Evolutionary conservation across 2,113 vertebrate genomes (phyloP), one percentile per base, ranked within the genome.

Genomic region (Thryonomys swinderianus): DNA sequence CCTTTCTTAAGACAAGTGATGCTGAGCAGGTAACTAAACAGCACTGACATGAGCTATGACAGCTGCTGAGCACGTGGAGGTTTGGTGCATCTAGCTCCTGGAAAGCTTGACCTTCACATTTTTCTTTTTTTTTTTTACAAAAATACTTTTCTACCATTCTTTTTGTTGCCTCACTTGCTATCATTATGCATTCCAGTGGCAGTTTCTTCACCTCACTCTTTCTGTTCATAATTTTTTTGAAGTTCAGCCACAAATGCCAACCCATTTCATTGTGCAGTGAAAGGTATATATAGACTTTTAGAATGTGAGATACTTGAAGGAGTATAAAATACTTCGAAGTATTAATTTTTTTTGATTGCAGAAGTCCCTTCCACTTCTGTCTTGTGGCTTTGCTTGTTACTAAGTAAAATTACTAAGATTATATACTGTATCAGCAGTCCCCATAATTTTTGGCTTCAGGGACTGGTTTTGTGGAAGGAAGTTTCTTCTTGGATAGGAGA

Each of bases 301-400:
- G 59, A 90, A 64, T 90, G 61, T 74, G 11, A 90, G 64, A 45
- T 88, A 45, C 7, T 89, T 79, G 23, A 3, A n/a, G 34, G 57
- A 42, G 10, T 79, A 17, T 88, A 42, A 51, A 23, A 6, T 90
- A 9, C 86, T 88, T 83, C 86, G 67, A 79, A 86, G 8, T 90
- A 78, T 85, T 95, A 53, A 69, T 64, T 78, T 80, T 89, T 85
- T 91, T 84, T 73, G n/a, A 34, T 71, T 92, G 5, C 34, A 30
- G 27, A 79, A 37, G 42, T 84, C 42, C 48, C 21, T 95, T 76
- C 18, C n/a, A 90, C 37, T 88, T 27, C n/a, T 66, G 25, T 30
- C 73, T 95, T 81, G 37, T 90, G 64, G 4, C 45, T 78, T 92
- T 95, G 51, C 42, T 84, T 94, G 21, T 96, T 94, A 90, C 25